Evolutionary conservation across 2,113 vertebrate genomes (phyloP).

Genomic region (Austrofundulus limnaeus): DNA sequence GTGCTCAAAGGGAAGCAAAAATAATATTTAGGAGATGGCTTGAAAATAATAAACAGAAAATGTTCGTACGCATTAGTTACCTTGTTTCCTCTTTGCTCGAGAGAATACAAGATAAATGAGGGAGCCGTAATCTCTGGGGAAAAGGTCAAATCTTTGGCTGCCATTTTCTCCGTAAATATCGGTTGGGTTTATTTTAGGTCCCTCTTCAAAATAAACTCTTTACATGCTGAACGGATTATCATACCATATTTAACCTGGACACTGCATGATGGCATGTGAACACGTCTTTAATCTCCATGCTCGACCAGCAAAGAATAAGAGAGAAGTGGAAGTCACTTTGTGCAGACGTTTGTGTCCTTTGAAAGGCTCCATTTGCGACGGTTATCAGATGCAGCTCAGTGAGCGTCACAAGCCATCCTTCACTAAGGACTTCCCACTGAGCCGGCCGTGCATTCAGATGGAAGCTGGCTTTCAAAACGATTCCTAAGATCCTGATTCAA

Average conservation of each 20-base stretch:
- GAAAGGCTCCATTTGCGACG: conserved; percentile 71
- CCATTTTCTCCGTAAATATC: conserved; percentile 78
- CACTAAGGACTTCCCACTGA: conserved; percentile 45
- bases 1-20: conserved; percentile 5
- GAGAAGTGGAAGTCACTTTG: conserved; percentile 53
- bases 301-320: conserved; percentile 54
- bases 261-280: conserved; percentile 78
- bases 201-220: conserved; percentile 76
- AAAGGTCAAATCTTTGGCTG: conserved; percentile 69
- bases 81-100: conserved; percentile 53
- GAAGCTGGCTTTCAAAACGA: background rate
- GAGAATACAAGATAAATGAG: conserved; percentile 74
- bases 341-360: conserved; percentile 73
- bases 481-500: background rate
- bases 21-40: conserved; percentile 3
- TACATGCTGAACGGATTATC: conserved; percentile 79
- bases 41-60: conserved; percentile 42
- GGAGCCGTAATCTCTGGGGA: conserved; percentile 72
- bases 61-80: conserved; percentile 55
- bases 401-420: conserved; percentile 54
- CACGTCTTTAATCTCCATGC: conserved; percentile 66
- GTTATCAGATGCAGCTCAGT: conserved; percentile 66
- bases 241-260: conserved; percentile 73
- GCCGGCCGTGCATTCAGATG: conserved; percentile 1
- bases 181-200: conserved; percentile 77